Evolutionary conservation across 2,888 invertebrate genomes (phyloP).

Genomic region (Pecten maximus): DNA sequence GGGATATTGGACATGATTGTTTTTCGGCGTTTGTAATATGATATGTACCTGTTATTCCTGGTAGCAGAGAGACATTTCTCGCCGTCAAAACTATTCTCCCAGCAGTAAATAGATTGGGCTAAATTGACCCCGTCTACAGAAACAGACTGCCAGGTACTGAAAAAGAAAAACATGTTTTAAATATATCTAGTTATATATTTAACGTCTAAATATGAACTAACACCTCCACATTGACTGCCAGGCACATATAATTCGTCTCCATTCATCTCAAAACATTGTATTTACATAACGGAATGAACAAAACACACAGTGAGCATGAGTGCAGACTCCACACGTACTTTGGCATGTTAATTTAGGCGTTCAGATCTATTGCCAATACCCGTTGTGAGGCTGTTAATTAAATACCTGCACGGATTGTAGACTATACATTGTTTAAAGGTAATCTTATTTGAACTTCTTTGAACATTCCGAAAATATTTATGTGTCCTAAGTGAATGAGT

Average conservation of each 20-base stretch:
- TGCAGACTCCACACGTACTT: background rate
- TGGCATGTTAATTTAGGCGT: background rate
- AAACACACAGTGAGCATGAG: background rate
- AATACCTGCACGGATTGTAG: background rate
- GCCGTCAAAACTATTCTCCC: constrained; percentile 86
- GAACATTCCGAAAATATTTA: constrained; percentile 21
- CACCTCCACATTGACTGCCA: background rate
- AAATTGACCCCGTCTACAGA: constrained; percentile 92
- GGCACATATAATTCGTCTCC: background rate
- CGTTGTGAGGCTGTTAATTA: background rate
- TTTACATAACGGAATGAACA: background rate
- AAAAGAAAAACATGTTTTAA: constrained; percentile 40
- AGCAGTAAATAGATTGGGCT: constrained; percentile 92
- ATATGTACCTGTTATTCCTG: constrained; percentile 41
- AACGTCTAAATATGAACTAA: constrained; percentile 3
- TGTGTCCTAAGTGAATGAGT: background rate
- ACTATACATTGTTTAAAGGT: background rate
- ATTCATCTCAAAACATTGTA: background rate
- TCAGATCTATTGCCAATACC: constrained; percentile 3
- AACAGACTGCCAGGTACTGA: constrained; percentile 92
- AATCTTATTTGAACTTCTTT: background rate
- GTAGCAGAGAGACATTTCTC: constrained; percentile 60
- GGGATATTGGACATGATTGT: too few relatives aligned
- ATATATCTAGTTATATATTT: background rate
- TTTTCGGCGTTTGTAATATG: too few relatives aligned